Percentiles rank a stretch among this genome's conserved stretches.
phyloP scores from a whole-genome alignment of 2,113 vertebrate species.

The Crypturellus undulatus region DNA sequence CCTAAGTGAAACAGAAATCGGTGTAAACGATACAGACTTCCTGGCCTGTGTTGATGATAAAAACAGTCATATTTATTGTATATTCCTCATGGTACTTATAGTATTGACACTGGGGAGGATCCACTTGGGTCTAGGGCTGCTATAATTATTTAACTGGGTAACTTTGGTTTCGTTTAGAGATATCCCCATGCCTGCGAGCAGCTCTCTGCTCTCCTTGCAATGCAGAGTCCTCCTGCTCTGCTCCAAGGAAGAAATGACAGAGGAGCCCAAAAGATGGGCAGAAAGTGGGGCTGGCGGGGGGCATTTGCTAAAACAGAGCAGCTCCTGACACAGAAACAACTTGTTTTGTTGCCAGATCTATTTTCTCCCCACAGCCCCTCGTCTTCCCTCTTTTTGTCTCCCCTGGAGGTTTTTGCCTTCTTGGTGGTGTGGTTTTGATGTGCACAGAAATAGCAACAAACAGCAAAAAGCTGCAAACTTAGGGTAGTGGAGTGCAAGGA shows the following conservation, averaged over 20 bases:
- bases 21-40: not conserved
- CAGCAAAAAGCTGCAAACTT: not conserved
- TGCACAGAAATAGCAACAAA: no score
- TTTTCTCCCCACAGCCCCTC: not conserved
- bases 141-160: not conserved
- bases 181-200: fast-evolving
- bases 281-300: no score
- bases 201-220: not conserved
- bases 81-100: no score
- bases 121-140: not conserved
- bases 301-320: not conserved
- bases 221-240: not conserved
- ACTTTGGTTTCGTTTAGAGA: not conserved
- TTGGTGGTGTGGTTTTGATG: not conserved
- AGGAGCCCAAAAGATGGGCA: not conserved
- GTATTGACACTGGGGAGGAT: not conserved
- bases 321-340: fast-evolving
- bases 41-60: not conserved
- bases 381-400: not conserved
- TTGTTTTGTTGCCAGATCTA: not conserved
- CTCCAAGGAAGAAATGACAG: not conserved
- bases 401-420: not conserved
- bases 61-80: not conserved
- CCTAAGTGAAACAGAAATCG: not conserved
- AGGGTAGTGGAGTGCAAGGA: fast-evolving